These are phyloP conservation scores for Monochamus alternatus DNA, from an alignment of 2,888 invertebrate genomes.

Conservation along the genomic window DNA sequence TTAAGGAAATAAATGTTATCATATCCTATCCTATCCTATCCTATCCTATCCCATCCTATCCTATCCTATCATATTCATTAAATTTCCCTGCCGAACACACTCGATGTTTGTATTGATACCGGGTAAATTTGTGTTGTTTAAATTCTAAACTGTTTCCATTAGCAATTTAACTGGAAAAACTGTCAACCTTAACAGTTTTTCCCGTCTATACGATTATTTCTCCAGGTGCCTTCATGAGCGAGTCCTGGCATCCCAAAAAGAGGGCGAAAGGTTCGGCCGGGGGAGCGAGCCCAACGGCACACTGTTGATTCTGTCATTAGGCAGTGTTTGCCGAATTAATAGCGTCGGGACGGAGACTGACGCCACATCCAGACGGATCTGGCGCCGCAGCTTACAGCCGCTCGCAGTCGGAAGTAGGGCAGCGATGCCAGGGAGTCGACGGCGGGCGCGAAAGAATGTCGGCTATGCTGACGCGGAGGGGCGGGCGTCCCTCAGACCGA, in stretches of 20 bases:
- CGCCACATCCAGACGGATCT: slow-evolving; percentile 59
- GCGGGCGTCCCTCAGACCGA: neutral
- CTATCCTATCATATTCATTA: no score
- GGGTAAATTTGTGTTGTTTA: no score
- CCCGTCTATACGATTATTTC: neutral
- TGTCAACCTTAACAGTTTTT: no score
- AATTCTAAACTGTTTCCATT: no score
- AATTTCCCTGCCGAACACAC: no score
- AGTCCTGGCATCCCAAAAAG: neutral
- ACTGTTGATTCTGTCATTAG: slow-evolving; percentile 72
- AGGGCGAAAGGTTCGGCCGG: neutral
- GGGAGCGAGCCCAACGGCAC: slow-evolving; percentile 54
- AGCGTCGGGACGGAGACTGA: slow-evolving; percentile 69
- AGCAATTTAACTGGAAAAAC: no score
- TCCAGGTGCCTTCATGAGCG: neutral
- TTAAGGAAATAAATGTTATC: no score
- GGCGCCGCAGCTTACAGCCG: slow-evolving; percentile 42
- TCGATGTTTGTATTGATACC: no score
- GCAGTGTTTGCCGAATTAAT: slow-evolving; percentile 71
- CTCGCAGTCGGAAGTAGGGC: slow-evolving; percentile 31
- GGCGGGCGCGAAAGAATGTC: slow-evolving; percentile 17
- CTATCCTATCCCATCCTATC: no score
- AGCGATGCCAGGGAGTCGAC: neutral
- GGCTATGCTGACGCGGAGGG: slow-evolving; percentile 2
- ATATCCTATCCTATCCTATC: no score